Percentiles rank a stretch among this genome's conserved stretches.
These are phyloP conservation scores for Eulemur coronatus DNA, from an alignment of 2,797 vertebrate species.

Conservation along the genomic window DNA sequence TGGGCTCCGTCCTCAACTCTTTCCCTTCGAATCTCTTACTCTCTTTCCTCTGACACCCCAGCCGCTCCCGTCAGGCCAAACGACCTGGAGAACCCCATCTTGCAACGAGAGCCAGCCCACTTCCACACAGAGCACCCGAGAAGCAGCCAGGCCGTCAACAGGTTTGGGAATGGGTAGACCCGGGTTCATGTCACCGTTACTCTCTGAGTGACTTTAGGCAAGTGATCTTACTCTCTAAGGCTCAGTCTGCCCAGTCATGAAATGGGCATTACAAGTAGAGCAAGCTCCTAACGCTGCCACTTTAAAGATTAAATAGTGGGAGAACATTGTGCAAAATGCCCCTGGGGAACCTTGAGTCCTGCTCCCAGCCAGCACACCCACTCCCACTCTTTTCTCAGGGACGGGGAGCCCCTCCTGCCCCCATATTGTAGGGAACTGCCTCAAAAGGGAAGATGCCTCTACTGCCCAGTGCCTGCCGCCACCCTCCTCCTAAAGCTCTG, in stretches of 20 bases:
- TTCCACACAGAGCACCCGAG: background rate
- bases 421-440: background rate
- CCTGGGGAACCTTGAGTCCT: background rate
- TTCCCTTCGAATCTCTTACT: background rate
- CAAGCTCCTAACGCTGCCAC: background rate
- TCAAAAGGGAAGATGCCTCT: background rate
- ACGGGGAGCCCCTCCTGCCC: background rate
- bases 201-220: background rate
- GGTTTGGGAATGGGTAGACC: background rate
- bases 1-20: background rate
- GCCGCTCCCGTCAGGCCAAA: background rate
- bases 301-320: background rate
- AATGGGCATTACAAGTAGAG: background rate
- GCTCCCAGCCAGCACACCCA: background rate
- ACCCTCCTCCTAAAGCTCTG: background rate
- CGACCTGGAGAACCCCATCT: background rate
- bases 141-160: background rate
- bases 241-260: constrained; percentile 2
- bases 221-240: background rate
- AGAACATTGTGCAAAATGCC: background rate
- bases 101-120: background rate
- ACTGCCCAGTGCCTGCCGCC: background rate
- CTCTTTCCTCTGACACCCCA: background rate
- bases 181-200: background rate
- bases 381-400: background rate